These are phyloP conservation scores for Beris morrisii DNA, from an alignment of 2,888 invertebrate genomes.

Conservation along the genomic window DNA sequence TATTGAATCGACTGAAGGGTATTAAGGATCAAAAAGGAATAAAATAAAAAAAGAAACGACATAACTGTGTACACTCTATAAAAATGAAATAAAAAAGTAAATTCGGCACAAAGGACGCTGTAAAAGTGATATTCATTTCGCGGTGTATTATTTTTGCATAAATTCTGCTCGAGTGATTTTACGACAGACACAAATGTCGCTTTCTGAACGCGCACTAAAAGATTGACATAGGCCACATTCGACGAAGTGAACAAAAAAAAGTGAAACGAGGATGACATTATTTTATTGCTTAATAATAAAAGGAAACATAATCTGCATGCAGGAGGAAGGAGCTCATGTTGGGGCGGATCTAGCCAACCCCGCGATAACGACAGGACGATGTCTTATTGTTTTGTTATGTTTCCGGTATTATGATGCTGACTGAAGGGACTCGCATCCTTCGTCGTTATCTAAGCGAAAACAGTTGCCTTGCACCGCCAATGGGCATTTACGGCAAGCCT, in stretches of 20 bases:
- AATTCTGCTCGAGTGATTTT: constrained; percentile 40
- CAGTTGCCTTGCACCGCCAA: not conserved
- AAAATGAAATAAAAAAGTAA: constrained; percentile 29
- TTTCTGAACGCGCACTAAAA: not conserved
- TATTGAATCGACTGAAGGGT: constrained; percentile 17
- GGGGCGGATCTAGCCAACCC: not conserved
- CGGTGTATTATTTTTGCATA: constrained; percentile 41
- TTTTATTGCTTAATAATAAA: constrained; percentile 34
- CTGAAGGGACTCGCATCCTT: constrained; percentile 1
- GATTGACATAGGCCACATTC: constrained; percentile 13
- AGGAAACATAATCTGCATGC: constrained; percentile 30
- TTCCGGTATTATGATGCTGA: not conserved
- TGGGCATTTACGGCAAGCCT: constrained; percentile 3
- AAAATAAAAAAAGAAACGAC: constrained; percentile 27
- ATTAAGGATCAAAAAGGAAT: constrained; percentile 30
- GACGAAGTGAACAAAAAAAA: constrained; percentile 11
- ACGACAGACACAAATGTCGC: constrained; percentile 18
- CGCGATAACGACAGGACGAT: constrained; percentile 8
- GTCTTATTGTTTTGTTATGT: constrained; percentile 6
- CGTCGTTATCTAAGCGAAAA: constrained; percentile 18
- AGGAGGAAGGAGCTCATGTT: not conserved
- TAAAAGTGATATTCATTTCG: constrained; percentile 37
- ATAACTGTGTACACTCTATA: constrained; percentile 31
- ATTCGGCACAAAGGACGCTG: constrained; percentile 17
- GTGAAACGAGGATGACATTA: constrained; percentile 12